phyloP scores from a whole-genome alignment of 2,113 vertebrate genomes.

The Alligator mississippiensis region DNA sequence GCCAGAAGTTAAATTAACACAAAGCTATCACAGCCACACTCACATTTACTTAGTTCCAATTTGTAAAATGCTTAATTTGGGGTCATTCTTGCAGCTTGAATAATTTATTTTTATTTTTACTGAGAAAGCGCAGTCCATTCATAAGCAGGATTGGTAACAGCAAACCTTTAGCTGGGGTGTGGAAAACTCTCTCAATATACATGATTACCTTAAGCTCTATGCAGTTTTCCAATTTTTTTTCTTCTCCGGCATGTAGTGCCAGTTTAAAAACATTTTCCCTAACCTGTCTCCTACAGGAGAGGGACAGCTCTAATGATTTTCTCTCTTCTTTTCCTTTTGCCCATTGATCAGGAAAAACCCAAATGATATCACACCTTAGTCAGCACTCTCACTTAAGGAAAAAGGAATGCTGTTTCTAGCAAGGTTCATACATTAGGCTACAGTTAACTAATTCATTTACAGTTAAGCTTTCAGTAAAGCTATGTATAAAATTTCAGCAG shows the following conservation, averaged over 20 bases:
- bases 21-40: slow-evolving; percentile 43
- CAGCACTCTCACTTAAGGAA: slow-evolving; percentile 48
- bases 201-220: background rate
- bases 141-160: slow-evolving; percentile 4
- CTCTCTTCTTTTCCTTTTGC: slow-evolving; percentile 44
- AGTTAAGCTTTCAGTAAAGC: slow-evolving; percentile 49
- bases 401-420: slow-evolving; percentile 49
- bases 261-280: background rate
- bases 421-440: slow-evolving; percentile 54
- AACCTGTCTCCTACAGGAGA: slow-evolving; percentile 18
- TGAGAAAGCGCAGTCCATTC: slow-evolving; percentile 10
- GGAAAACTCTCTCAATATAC: background rate
- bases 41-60: slow-evolving; percentile 39
- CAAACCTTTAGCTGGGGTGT: background rate
- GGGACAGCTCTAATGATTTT: background rate
- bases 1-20: background rate
- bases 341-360: slow-evolving; percentile 2
- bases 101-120: background rate
- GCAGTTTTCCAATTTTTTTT: background rate
- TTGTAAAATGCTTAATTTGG: background rate
- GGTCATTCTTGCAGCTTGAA: slow-evolving; percentile 37
- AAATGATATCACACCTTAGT: slow-evolving; percentile 12
- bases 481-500: slow-evolving; percentile 9
- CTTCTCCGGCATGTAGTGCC: slow-evolving; percentile 36
- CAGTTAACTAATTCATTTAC: slow-evolving; percentile 35